A percentile compares a stretch with the other conserved stretches of the same genome.
Conservation (phyloP, 92 coral and sea anemone genomes). For the Palythoa grandiflora region DNA sequence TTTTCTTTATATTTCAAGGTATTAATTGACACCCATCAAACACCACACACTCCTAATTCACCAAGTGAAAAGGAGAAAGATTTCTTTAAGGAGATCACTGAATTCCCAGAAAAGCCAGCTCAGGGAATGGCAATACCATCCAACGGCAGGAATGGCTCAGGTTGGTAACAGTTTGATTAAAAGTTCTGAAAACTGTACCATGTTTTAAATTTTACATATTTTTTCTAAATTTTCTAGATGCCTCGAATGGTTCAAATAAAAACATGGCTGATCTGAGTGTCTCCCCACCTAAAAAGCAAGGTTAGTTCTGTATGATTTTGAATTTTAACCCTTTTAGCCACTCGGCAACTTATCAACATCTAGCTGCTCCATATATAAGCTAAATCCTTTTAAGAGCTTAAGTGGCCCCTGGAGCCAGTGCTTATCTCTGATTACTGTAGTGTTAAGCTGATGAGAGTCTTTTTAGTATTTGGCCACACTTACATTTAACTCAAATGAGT, state of each 20-base stretch:
- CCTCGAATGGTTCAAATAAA: slow-evolving; percentile 60
- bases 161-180: slow-evolving; percentile 29
- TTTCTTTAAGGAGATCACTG: slow-evolving; percentile 90
- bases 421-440: no score
- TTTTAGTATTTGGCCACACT: no score
- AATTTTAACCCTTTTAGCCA: no score
- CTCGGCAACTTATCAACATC: no score
- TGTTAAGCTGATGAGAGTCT: no score
- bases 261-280: slow-evolving; percentile 86
- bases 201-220: no score
- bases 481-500: no score
- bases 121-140: slow-evolving; percentile 81
- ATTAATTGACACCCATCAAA: slow-evolving; percentile 67
- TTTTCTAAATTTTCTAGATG: slow-evolving; percentile 7
- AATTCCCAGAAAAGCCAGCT: slow-evolving; percentile 51
- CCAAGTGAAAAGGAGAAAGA: slow-evolving; percentile 91
- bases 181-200: background rate
- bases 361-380: no score
- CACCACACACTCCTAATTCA: slow-evolving; percentile 75
- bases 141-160: slow-evolving; percentile 75
- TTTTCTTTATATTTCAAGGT: slow-evolving; percentile 24
- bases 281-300: slow-evolving; percentile 98
- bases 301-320: slow-evolving; percentile 40
- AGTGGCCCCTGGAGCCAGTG: no score
- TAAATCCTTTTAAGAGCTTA: no score